phyloP scores from a whole-genome alignment of 1,140 invertebrate species.

The Hylaeus anthracinus region DNA sequence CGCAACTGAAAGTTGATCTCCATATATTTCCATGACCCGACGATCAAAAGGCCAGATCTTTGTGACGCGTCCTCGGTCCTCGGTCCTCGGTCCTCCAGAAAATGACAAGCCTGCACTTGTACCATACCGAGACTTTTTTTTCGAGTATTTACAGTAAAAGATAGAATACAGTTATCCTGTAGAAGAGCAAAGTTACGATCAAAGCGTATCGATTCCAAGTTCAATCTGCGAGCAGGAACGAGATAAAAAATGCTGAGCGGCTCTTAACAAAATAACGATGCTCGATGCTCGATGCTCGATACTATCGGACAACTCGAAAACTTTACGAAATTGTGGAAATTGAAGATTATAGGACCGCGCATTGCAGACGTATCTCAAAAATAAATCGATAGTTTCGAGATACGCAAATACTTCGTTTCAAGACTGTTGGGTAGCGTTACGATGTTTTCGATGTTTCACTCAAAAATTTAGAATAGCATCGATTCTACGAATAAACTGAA shows the following conservation, averaged over 20 bases:
- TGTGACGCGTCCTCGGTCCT: neutral
- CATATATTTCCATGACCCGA: neutral
- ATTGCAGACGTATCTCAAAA: neutral
- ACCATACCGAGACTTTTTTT: slow-evolving; percentile 1
- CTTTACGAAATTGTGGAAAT: slow-evolving; percentile 1
- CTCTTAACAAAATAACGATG: too few relatives aligned
- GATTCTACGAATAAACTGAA: slow-evolving; percentile 22
- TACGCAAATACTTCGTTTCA: neutral
- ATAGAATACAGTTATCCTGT: neutral
- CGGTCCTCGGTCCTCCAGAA: neutral
- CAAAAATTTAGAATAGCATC: slow-evolving; percentile 27
- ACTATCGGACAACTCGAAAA: neutral
- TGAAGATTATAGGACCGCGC: neutral
- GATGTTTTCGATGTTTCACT: neutral
- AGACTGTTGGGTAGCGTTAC: neutral
- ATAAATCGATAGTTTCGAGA: neutral
- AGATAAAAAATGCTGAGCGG: too few relatives aligned
- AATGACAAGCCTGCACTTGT: neutral
- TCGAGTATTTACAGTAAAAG: neutral
- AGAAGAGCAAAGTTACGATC: neutral
- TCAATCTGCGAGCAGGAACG: neutral
- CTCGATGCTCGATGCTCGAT: neutral
- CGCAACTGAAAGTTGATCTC: slow-evolving; percentile 1
- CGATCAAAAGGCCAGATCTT: slow-evolving; percentile 25
- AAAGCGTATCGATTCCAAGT: neutral